Evolutionary conservation across 2,113 vertebrate species (phyloP).

Genomic region (Chascanopsetta lugubris): DNA sequence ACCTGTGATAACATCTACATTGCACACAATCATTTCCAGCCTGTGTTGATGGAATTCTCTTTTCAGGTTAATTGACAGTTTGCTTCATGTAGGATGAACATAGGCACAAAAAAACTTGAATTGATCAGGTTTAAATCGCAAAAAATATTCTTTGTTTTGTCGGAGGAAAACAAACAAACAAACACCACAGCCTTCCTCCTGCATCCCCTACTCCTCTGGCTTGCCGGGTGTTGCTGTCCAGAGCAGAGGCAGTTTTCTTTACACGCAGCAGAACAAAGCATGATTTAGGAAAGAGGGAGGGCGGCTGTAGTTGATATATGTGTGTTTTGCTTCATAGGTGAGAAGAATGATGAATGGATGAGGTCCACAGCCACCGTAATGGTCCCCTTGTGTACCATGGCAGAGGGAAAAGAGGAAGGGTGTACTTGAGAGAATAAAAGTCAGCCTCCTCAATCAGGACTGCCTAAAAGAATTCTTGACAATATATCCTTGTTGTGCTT

Average conservation of each 20-base stretch:
- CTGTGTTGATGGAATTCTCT: constrained; percentile 45
- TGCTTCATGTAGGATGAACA: neutral
- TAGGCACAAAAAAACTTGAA: neutral
- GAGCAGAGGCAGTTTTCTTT: constrained; percentile 61
- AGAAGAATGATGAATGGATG: constrained; percentile 73
- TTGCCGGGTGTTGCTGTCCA: constrained; percentile 52
- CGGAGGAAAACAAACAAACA: neutral
- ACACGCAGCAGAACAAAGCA: constrained; percentile 70
- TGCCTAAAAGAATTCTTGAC: constrained; percentile 79
- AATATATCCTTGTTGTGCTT: constrained; percentile 81
- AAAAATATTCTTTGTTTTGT: constrained; percentile 6
- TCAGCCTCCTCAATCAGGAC: constrained; percentile 79
- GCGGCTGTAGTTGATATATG: constrained; percentile 71
- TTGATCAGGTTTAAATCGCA: neutral
- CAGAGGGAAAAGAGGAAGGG: constrained; percentile 61
- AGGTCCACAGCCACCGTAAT: constrained; percentile 67
- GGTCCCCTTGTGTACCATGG: constrained; percentile 69
- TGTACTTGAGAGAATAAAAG: constrained; percentile 74
- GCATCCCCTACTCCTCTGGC: constrained; percentile 29
- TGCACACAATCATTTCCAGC: constrained; percentile 51
- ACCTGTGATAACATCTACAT: constrained; percentile 59
- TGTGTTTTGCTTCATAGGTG: constrained; percentile 78
- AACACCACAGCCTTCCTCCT: neutral
- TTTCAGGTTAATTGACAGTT: neutral
- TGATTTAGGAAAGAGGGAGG: constrained; percentile 76